Evolutionary conservation across 2,113 vertebrate genomes (phyloP).

Genomic region (Chaetodon trifascialis): DNA sequence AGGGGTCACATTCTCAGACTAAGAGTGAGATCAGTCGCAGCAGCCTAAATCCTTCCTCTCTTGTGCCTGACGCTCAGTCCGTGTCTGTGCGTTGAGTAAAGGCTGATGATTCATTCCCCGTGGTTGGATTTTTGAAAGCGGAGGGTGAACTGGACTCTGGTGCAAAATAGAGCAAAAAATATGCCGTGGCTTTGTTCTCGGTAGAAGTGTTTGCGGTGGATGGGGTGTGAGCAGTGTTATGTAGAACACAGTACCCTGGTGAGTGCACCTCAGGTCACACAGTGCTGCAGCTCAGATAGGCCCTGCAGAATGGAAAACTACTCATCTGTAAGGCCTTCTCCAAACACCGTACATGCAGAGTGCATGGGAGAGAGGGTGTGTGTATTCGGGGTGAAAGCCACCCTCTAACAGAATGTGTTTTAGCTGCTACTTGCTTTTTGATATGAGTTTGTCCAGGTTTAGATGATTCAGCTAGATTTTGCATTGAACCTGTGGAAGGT

Average conservation of each 20-base stretch:
- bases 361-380: background rate
- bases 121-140: conserved; percentile 26
- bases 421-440: background rate
- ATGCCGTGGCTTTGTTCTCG: conserved; percentile 44
- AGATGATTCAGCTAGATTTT: conserved; percentile 7
- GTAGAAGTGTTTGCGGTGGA: background rate
- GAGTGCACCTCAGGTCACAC: conserved; percentile 25
- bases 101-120: conserved; percentile 59
- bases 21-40: conserved; percentile 45
- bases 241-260: background rate
- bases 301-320: conserved; percentile 31
- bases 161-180: conserved; percentile 39
- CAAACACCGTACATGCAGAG: background rate
- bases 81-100: conserved; percentile 55
- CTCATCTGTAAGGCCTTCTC: conserved; percentile 24
- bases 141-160: conserved; percentile 13
- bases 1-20: conserved; percentile 63
- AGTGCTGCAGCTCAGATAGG: conserved; percentile 30
- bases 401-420: background rate
- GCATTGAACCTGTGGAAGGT: background rate
- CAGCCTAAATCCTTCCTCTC: conserved; percentile 40
- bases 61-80: conserved; percentile 7
- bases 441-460: background rate
- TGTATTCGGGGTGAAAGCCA: background rate
- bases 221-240: background rate